These are phyloP conservation scores for Caenorhabditis parvicauda DNA, from an alignment of 2,888 invertebrate genomes.

Conservation along the genomic window DNA sequence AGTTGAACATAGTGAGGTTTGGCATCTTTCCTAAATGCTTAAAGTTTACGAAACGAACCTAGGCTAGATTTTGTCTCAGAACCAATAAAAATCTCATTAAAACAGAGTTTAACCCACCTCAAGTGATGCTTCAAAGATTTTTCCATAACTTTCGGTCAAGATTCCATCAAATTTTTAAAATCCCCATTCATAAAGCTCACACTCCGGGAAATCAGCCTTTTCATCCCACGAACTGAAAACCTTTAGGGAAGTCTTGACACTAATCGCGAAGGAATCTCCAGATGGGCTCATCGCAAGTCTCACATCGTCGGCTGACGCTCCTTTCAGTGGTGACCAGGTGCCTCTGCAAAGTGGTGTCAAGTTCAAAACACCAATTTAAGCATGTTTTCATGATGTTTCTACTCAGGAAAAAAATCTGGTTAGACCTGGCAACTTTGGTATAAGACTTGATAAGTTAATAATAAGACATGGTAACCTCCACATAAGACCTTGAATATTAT, in stretches of 20 bases:
- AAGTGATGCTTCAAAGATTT: too few relatives aligned
- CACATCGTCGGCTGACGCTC: constrained; percentile 24
- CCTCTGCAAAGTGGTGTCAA: constrained; percentile 69
- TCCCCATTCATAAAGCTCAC: constrained; percentile 4
- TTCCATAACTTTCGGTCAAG: not conserved
- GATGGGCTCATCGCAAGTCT: constrained; percentile 74
- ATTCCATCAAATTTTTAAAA: not conserved
- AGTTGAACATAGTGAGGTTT: too few relatives aligned
- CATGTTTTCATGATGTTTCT: too few relatives aligned
- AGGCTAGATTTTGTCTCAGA: too few relatives aligned
- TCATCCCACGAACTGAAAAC: constrained; percentile 67
- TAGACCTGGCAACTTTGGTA: too few relatives aligned
- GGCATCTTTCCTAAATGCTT: too few relatives aligned
- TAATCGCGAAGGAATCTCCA: constrained; percentile 72
- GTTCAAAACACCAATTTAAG: too few relatives aligned
- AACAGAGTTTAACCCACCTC: not conserved
- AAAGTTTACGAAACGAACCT: too few relatives aligned
- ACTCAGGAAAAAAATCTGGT: too few relatives aligned
- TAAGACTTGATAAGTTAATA: too few relatives aligned
- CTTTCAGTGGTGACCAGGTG: constrained; percentile 64
- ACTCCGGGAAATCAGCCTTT: constrained; percentile 68
- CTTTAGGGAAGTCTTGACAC: constrained; percentile 71
- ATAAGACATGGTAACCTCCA: too few relatives aligned
- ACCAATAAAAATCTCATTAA: not conserved
- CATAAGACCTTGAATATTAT: too few relatives aligned